Evolutionary conservation across 2,888 invertebrate species (phyloP), one percentile per base, ranked within the genome.

Genomic region (Hanleya hanleyi): DNA sequence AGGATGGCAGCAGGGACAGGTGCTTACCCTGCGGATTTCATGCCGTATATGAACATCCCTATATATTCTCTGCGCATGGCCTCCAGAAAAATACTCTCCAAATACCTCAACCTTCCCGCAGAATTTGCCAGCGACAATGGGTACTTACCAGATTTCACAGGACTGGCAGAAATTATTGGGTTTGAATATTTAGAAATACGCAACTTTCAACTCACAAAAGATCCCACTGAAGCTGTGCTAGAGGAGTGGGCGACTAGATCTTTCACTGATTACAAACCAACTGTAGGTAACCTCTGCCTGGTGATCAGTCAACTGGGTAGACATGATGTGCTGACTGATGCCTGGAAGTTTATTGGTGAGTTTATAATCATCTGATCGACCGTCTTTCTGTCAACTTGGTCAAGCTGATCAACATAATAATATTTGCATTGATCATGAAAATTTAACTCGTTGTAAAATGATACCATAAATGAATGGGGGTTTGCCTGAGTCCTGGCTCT

Each of bases 291-390:
- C 7, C 73, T 86, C 9, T 81, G 83, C 73, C 71, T 79, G n/a
- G 78, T 75, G 67, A 61, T 86, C 15, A 38, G 71, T 18, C 37
- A 76, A 38, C 69, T 86, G 61, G 81, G 79, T 22, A 73, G 86
- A 37, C 66, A 77, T 32, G 86, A 86, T 77, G 79, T 86, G 1
- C 74, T 86, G 15, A 77, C 79, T 29, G 84, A 84, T 35, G 76
- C 72, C 26, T 74, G 76, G 71, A 65, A 71, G 0, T 73, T 73
- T 18, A 81, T 86, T n/a, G 57, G 86, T 84, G 74, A 81, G 84
- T 69, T 26, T 41, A 41, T 41, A 12, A 12, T 41, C 41, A 41
- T n/a, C n/a, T n/a, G n/a, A n/a, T n/a, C n/a, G n/a, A 26, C 64
- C 32, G 5, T 77, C 79, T 71, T 75, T 83, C 83, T n/a, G n/a